Evolutionary conservation across 2,113 vertebrate genomes (phyloP).

Genomic region (Menura novaehollandiae): DNA sequence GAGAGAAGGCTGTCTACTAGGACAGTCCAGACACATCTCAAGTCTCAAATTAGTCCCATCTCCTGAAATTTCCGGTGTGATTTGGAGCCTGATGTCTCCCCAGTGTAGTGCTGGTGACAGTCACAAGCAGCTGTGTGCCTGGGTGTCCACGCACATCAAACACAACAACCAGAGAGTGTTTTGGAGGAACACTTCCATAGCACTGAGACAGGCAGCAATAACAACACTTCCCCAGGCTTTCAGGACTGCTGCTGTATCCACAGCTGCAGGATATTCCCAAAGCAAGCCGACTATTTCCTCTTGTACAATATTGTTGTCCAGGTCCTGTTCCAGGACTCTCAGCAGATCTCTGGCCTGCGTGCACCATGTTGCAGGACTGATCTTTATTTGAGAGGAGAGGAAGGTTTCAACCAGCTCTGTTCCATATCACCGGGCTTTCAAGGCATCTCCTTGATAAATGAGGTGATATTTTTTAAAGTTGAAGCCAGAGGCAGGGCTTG

Average conservation of each 20-base stretch:
- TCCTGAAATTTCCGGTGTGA: background rate
- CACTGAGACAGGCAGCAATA: background rate
- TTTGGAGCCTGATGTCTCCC: background rate
- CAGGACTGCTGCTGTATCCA: background rate
- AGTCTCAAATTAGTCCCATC: background rate
- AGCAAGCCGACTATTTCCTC: background rate
- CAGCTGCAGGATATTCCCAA: background rate
- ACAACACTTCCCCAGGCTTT: background rate
- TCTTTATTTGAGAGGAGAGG: background rate
- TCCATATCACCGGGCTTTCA: background rate
- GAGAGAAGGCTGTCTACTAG: background rate
- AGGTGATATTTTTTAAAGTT: background rate
- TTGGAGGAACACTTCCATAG: background rate
- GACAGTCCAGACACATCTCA: background rate
- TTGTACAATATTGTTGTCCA: background rate
- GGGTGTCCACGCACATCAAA: background rate
- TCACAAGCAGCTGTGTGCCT: background rate
- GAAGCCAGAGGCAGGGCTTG: background rate
- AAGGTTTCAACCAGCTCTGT: background rate
- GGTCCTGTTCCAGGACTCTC: fast-evolving
- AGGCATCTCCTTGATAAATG: background rate
- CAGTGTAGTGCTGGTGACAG: background rate
- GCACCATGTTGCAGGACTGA: background rate
- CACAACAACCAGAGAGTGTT: background rate
- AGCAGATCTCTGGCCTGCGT: background rate